Conservation (phyloP, 2,113 vertebrate species). For the Cynoglossus semilaevis region DNA sequence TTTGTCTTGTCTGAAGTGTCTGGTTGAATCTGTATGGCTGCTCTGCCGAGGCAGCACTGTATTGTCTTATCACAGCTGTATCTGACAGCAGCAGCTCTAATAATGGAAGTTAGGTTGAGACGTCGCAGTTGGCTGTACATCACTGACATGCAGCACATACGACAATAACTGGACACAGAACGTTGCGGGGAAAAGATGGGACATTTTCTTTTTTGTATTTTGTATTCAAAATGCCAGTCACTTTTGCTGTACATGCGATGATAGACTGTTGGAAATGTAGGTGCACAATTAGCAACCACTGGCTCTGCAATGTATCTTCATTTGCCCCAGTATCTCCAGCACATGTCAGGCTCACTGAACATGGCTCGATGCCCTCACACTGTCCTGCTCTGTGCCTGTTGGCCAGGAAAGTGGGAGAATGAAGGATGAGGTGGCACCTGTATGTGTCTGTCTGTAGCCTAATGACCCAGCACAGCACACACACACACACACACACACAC, state of each 20-base stretch:
- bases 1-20: constrained; percentile 73
- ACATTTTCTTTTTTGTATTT: not conserved
- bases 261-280: constrained; percentile 52
- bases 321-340: constrained; percentile 64
- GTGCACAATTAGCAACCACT: constrained; percentile 59
- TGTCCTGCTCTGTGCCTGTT: constrained; percentile 28
- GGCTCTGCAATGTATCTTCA: constrained; percentile 65
- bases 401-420: constrained; percentile 50
- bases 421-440: constrained; percentile 64
- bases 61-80: constrained; percentile 63
- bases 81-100: constrained; percentile 59
- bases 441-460: constrained; percentile 61
- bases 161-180: too few species aligned
- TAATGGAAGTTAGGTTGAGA: constrained; percentile 58
- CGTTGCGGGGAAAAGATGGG: too few species aligned
- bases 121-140: constrained; percentile 52
- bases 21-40: constrained; percentile 41
- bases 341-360: constrained; percentile 62
- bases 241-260: constrained; percentile 34
- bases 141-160: not conserved
- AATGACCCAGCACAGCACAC: constrained; percentile 62
- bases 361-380: constrained; percentile 50
- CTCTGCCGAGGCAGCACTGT: constrained; percentile 39
- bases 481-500: constrained; percentile 4
- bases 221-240: constrained; percentile 55